Percentiles rank a stretch among this genome's conserved stretches.
phyloP scores from a whole-genome alignment of 2,888 invertebrate species.

The Caenorhabditis plicata region DNA sequence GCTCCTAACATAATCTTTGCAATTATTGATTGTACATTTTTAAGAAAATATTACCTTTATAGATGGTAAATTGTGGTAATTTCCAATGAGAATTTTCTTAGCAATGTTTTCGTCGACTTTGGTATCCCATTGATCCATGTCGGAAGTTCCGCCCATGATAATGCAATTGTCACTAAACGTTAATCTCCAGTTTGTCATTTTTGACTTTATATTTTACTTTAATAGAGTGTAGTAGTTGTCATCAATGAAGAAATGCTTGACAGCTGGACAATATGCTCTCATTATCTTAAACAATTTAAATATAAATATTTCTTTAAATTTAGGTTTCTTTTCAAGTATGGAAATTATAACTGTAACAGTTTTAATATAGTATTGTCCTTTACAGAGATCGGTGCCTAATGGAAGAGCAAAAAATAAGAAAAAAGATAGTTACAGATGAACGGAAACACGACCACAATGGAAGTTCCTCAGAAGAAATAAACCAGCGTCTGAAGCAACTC shows the following conservation, averaged over 20 bases:
- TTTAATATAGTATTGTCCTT: too few species aligned
- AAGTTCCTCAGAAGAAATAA: too few species aligned
- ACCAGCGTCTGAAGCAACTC: too few species aligned
- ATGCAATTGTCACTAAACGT: constrained; percentile 66
- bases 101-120: constrained; percentile 71
- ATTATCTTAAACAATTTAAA: constrained; percentile 25
- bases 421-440: too few species aligned
- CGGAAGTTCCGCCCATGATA: constrained; percentile 79
- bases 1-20: too few species aligned
- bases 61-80: constrained; percentile 72
- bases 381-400: too few species aligned
- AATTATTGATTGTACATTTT: too few species aligned
- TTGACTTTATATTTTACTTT: constrained; percentile 72
- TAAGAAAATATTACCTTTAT: constrained; percentile 74
- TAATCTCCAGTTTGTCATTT: neutral
- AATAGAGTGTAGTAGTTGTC: constrained; percentile 78
- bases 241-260: constrained; percentile 71
- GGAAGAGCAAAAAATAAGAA: too few species aligned
- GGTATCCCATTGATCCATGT: constrained; percentile 73
- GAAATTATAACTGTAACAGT: too few species aligned
- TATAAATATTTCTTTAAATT: too few species aligned
- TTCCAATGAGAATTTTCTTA: constrained; percentile 73
- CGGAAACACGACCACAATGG: too few species aligned
- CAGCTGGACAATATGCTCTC: constrained; percentile 69
- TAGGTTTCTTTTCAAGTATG: too few species aligned